These are phyloP conservation scores for Cyclura pinguis DNA, from an alignment of 2,797 vertebrate species.

Conservation along the genomic window DNA sequence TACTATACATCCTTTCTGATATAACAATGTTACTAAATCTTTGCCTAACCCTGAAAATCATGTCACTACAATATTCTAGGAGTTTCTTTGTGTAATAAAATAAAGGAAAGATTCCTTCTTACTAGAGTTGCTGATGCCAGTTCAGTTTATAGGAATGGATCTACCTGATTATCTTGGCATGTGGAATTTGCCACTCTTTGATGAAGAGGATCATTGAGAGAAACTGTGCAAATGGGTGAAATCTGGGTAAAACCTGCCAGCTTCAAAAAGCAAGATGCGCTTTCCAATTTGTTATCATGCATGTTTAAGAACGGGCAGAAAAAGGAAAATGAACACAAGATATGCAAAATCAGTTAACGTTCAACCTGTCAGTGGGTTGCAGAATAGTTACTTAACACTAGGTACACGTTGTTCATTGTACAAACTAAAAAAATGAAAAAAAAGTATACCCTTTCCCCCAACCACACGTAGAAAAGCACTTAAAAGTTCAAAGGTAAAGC, in stretches of 20 bases:
- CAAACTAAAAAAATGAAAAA: conserved; percentile 81
- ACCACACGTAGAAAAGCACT: conserved; percentile 81
- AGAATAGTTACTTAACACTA: conserved; percentile 76
- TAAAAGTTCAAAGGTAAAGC: conserved; percentile 84
- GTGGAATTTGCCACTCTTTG: conserved; percentile 33
- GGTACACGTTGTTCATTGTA: conserved; percentile 77
- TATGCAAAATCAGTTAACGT: conserved; percentile 90
- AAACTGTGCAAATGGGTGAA: conserved; percentile 53
- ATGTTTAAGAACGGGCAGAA: conserved; percentile 65
- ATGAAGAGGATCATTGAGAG: conserved; percentile 46
- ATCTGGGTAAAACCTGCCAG: conserved; percentile 55
- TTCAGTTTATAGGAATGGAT: conserved; percentile 38
- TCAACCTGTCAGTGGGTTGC: conserved; percentile 74
- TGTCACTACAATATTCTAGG: conserved; percentile 16
- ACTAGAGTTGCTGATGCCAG: conserved; percentile 61
- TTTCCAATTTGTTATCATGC: conserved; percentile 42
- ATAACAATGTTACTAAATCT: neutral
- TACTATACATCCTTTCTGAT: neutral
- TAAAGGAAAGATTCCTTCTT: neutral
- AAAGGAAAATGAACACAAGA: conserved; percentile 88
- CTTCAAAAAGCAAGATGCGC: conserved; percentile 61
- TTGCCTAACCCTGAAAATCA: neutral
- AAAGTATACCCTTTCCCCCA: conserved; percentile 76
- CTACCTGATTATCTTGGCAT: conserved; percentile 43
- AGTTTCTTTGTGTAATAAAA: conserved; percentile 23